Evolutionary conservation across 2,888 invertebrate species (phyloP).

Genomic region (Mesoligia furuncula): DNA sequence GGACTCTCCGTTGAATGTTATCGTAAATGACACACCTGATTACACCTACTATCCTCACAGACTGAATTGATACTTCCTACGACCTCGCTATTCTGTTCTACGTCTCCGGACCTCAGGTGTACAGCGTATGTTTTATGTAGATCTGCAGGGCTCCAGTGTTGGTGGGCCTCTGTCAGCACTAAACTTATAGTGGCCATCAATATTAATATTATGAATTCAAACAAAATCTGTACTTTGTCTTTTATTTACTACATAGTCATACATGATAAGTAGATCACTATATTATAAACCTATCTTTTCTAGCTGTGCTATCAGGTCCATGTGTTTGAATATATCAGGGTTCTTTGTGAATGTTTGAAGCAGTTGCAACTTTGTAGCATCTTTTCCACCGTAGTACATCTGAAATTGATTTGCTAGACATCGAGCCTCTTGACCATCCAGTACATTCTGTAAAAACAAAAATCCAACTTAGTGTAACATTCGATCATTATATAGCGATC

Average conservation of each 20-base stretch:
- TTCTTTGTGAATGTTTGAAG: slow-evolving; percentile 92
- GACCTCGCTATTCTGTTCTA: neutral
- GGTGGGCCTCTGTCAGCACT: neutral
- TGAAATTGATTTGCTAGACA: slow-evolving; percentile 96
- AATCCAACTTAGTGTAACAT: slow-evolving; percentile 1
- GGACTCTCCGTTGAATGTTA: slow-evolving; percentile 50
- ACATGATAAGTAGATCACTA: neutral
- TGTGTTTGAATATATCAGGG: slow-evolving; percentile 95
- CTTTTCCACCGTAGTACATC: slow-evolving; percentile 94
- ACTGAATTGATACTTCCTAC: slow-evolving; percentile 70
- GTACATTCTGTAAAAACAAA: slow-evolving; percentile 89
- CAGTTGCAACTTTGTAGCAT: slow-evolving; percentile 91
- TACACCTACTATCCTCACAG: slow-evolving; percentile 83
- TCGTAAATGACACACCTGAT: slow-evolving; percentile 77
- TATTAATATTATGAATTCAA: slow-evolving; percentile 34
- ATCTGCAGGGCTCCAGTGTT: neutral
- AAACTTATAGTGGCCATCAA: slow-evolving; percentile 12
- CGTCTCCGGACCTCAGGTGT: neutral
- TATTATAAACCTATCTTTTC: slow-evolving; percentile 90
- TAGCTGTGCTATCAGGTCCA: slow-evolving; percentile 94
- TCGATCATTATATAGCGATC: neutral
- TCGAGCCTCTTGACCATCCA: slow-evolving; percentile 95
- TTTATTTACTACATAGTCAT: slow-evolving; percentile 32
- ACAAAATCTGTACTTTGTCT: slow-evolving; percentile 28
- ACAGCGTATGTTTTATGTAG: neutral